Conservation (phyloP, 2,888 invertebrate species). For the Microdon myrmicae region DNA sequence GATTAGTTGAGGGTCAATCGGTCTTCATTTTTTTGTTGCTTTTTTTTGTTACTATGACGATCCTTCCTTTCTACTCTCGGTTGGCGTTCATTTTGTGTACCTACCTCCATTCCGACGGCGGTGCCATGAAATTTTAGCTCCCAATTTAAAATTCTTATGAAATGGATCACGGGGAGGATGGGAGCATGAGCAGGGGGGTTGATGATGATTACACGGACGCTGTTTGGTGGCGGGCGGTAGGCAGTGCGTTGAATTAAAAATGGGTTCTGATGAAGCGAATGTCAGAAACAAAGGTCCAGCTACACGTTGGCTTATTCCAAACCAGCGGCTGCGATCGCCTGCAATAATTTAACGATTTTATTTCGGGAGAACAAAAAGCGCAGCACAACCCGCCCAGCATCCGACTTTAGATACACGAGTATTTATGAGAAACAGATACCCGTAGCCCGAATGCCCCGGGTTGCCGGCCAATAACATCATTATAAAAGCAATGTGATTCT, state of each 20-base stretch:
- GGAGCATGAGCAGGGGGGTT: constrained; percentile 18
- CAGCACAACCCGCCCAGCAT: background rate
- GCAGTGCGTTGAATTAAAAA: constrained; percentile 49
- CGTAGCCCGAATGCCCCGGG: constrained; percentile 36
- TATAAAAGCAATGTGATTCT: constrained; percentile 46
- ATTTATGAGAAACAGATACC: constrained; percentile 38
- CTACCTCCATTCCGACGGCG: background rate
- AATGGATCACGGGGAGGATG: constrained; percentile 8
- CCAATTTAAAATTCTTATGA: constrained; percentile 47
- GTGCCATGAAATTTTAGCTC: constrained; percentile 34
- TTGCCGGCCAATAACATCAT: constrained; percentile 51
- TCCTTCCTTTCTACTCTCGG: no score
- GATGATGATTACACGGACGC: constrained; percentile 8
- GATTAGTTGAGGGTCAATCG: constrained; percentile 49
- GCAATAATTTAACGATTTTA: constrained; percentile 51
- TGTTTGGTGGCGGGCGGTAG: constrained; percentile 29
- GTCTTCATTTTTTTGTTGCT: constrained; percentile 9
- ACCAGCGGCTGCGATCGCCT: constrained; percentile 5
- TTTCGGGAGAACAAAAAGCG: constrained; percentile 19
- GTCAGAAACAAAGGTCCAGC: constrained; percentile 25
- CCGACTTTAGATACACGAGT: constrained; percentile 18
- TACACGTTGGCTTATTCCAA: background rate
- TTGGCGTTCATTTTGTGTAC: constrained; percentile 34
- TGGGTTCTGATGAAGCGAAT: constrained; percentile 42
- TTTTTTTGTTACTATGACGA: no score